Percentiles rank a stretch among this genome's conserved stretches.
phyloP scores from a whole-genome alignment of 2,888 invertebrate species.

The Helicoverpa assulta region DNA sequence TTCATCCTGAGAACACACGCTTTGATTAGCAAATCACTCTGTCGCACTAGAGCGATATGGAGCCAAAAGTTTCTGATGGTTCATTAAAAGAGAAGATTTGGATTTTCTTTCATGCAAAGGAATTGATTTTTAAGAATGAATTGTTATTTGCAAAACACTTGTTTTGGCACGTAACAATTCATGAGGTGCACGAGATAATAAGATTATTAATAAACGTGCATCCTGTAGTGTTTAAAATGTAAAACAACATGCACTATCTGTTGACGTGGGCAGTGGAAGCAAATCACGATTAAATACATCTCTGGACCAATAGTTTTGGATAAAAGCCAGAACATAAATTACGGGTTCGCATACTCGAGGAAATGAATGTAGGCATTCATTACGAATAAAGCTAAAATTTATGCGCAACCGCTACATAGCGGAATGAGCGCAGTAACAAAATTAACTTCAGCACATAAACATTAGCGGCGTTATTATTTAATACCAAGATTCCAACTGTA shows the following conservation, averaged over 20 bases:
- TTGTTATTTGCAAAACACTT: background rate
- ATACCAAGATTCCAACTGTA: background rate
- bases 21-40: constrained; percentile 79
- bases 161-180: background rate
- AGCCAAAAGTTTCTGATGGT: constrained; percentile 59
- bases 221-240: constrained; percentile 32
- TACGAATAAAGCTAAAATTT: constrained; percentile 37
- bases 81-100: background rate
- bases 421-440: constrained; percentile 29
- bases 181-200: background rate
- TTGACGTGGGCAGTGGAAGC: constrained; percentile 58
- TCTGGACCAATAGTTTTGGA: constrained; percentile 65
- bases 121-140: background rate
- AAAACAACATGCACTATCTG: constrained; percentile 47
- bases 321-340: constrained; percentile 67
- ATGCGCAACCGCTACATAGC: constrained; percentile 20
- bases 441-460: constrained; percentile 31
- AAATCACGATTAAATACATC: constrained; percentile 69
- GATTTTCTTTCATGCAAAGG: background rate
- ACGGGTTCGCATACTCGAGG: constrained; percentile 44
- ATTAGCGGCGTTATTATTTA: constrained; percentile 18
- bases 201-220: constrained; percentile 30
- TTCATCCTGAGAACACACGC: constrained; percentile 91
- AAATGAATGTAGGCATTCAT: constrained; percentile 32
- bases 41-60: constrained; percentile 59